Percentiles rank a stretch among this genome's conserved stretches.
These are phyloP conservation scores for Lasioglossum albipes DNA, from an alignment of 1,140 invertebrate species.

Conservation along the genomic window DNA sequence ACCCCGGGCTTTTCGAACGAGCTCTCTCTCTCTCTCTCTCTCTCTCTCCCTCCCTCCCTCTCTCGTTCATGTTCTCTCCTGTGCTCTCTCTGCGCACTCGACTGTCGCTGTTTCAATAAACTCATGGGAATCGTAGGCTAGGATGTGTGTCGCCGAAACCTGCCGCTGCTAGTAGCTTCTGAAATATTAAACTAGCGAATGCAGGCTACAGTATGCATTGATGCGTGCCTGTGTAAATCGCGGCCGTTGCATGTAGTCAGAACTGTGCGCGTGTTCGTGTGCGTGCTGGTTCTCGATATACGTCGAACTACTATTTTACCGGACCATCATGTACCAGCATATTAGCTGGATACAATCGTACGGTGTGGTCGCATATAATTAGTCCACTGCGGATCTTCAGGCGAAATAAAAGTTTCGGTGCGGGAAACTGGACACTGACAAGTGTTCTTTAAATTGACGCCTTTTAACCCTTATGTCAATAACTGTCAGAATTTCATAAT, in stretches of 20 bases:
- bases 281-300: not conserved
- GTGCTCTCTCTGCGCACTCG: slow-evolving; percentile 17
- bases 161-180: slow-evolving; percentile 55
- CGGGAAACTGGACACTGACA: too few relatives aligned
- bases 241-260: not conserved
- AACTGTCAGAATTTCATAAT: too few relatives aligned
- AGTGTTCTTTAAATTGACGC: too few relatives aligned
- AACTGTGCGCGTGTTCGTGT: not conserved
- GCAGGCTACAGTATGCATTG: slow-evolving; percentile 33
- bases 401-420: too few relatives aligned
- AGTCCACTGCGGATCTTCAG: not conserved
- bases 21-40: too few relatives aligned
- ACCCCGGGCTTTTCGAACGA: slow-evolving; percentile 23
- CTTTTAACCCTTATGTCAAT: too few relatives aligned
- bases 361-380: slow-evolving; percentile 19
- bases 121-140: slow-evolving; percentile 71
- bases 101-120: slow-evolving; percentile 68
- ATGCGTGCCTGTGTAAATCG: slow-evolving; percentile 4
- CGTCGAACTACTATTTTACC: slow-evolving; percentile 41
- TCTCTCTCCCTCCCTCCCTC: too few relatives aligned
- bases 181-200: slow-evolving; percentile 73
- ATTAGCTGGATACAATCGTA: slow-evolving; percentile 36
- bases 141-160: slow-evolving; percentile 53
- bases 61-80: too few relatives aligned
- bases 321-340: slow-evolving; percentile 46